Evolutionary conservation across 2,888 invertebrate species (phyloP).

Genomic region (Idaea dimidiata): DNA sequence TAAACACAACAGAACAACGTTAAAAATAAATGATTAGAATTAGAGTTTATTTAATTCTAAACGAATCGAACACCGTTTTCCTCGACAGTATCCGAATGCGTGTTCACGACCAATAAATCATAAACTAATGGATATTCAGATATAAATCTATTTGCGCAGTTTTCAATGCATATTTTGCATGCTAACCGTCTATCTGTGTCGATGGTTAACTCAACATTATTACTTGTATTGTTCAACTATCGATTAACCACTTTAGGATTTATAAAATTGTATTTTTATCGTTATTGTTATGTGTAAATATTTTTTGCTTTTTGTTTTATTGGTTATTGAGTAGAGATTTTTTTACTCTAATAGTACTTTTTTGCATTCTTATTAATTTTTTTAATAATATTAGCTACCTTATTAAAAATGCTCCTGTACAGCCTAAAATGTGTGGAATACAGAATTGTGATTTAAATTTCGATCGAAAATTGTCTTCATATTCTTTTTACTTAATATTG

Average conservation of each 20-base stretch:
- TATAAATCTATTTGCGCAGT: conserved; percentile 75
- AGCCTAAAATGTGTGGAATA: no score
- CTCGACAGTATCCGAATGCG: conserved; percentile 39
- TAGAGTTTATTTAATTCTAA: no score
- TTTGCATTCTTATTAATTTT: no score
- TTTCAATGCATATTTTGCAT: conserved; percentile 75
- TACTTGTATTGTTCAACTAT: not conserved
- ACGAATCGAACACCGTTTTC: conserved; percentile 2
- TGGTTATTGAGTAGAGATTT: not conserved
- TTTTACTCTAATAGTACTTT: no score
- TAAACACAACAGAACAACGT: not conserved
- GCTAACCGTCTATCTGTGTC: conserved; percentile 54
- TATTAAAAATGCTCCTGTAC: no score
- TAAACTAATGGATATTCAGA: conserved; percentile 64
- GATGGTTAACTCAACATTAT: conserved; percentile 21
- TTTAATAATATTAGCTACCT: no score
- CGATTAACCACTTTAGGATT: not conserved
- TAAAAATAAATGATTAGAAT: no score
- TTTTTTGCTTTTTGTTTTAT: not conserved
- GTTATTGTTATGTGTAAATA: not conserved
- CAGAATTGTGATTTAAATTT: no score
- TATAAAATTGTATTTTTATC: not conserved
- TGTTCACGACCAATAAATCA: conserved; percentile 65
- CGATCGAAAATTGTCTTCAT: no score
- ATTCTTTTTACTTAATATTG: no score